These are phyloP conservation scores for Aulostomus chinensis DNA, from an alignment of 2,797 vertebrate species.

Conservation along the genomic window DNA sequence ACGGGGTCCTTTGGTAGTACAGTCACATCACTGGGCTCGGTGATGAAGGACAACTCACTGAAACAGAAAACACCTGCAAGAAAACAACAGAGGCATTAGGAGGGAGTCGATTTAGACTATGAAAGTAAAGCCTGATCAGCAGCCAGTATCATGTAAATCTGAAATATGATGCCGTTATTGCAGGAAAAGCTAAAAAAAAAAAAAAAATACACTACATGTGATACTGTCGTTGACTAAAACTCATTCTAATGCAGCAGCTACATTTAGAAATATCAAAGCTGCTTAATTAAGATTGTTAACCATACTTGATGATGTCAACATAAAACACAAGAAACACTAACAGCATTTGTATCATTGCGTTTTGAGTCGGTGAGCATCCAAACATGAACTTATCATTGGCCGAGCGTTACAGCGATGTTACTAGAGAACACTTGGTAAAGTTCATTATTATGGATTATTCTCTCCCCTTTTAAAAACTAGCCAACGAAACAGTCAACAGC, in stretches of 20 bases:
- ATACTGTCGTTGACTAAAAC: background rate
- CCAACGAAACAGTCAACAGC: background rate
- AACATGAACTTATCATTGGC: background rate
- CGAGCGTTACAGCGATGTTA: background rate
- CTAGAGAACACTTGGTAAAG: background rate
- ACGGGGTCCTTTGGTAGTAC: conserved; percentile 82
- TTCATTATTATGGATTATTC: background rate
- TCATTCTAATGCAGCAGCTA: background rate
- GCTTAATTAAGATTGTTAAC: background rate
- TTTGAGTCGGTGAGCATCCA: too few species aligned
- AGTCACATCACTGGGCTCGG: conserved; percentile 88
- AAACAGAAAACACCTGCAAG: conserved; percentile 86
- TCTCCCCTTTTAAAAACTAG: too few species aligned
- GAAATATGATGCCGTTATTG: too few species aligned
- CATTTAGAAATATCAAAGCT: background rate
- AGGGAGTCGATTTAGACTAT: background rate
- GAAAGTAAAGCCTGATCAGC: background rate
- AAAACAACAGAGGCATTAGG: conserved; percentile 7
- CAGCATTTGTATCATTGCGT: too few species aligned
- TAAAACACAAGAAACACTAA: background rate
- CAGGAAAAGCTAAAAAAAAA: too few species aligned
- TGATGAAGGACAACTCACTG: conserved; percentile 92
- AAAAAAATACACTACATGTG: too few species aligned
- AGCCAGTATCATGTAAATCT: too few species aligned
- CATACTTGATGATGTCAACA: background rate